Evolutionary conservation across 2,888 invertebrate genomes (phyloP), one percentile per base, ranked within the genome.

Genomic region (Schizotus pectinicornis): DNA sequence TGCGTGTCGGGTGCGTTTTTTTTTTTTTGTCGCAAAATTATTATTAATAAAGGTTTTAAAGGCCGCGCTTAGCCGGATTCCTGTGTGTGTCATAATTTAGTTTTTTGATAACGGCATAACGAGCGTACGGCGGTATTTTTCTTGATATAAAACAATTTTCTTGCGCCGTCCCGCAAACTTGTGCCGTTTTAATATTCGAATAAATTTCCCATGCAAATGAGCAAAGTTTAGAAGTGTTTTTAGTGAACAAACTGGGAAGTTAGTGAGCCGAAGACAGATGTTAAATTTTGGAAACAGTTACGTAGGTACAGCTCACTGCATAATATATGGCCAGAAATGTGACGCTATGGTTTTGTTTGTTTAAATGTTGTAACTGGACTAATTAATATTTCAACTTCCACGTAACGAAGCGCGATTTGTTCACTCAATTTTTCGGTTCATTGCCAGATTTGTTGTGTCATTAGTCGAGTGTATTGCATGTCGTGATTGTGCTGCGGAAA

Each of bases 161-260:
- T 34, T 36, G 31, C 51, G 43, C 43, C 36, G 51, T 52, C 43
- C 51, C 30, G 12, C 42, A 52, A 52, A 43, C n/a, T 42, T 42
- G 13, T 13, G 35, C 41, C 31, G 49, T 56, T 56, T 56, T 50
- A 56, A 56, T 56, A 56, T 56, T 56, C 46, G 50, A 56, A 50
- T 56, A 56, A 56, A 56, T 56, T 56, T 38, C 22, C 49, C 39
- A 56, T 56, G 56, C 39, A 56, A 56, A 56, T 56, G 56, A 56
- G 56, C 42, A 56, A 56, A 56, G 56, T 56, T 56, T 56, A 37
- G 50, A 45, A 50, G 45, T 56, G 56, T 56, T 56, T 43, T 56
- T 56, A 39, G 56, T 50, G 56, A 56, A 56, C 56, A 56, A 50
- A 56, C 56, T 46, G 56, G 45, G 45, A 50, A 56, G 50, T 50